phyloP scores from a whole-genome alignment of 1,140 invertebrate genomes.

The Drusus annulatus region DNA sequence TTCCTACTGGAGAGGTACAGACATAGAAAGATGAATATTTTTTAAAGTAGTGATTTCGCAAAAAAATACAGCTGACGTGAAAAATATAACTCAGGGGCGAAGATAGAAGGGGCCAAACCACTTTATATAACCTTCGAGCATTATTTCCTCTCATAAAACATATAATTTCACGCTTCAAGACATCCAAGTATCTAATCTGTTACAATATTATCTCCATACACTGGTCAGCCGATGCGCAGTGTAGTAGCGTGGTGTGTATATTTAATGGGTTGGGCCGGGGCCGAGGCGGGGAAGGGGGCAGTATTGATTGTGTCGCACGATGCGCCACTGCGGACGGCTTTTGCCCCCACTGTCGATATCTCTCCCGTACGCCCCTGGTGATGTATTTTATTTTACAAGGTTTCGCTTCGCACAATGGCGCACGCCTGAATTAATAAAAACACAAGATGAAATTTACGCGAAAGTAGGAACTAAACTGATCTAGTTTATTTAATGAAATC shows the following conservation, averaged over 20 bases:
- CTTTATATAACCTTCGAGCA: no score
- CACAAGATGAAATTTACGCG: background rate
- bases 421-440: constrained; percentile 6
- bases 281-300: background rate
- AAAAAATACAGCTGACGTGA: no score
- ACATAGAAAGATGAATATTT: no score
- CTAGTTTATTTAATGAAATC: no score
- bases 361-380: constrained; percentile 24
- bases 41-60: no score
- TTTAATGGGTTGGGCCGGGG: constrained; percentile 38
- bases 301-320: constrained; percentile 57
- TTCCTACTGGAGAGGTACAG: no score
- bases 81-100: no score
- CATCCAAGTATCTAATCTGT: no score
- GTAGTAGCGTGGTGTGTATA: constrained; percentile 24
- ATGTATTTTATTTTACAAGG: constrained; percentile 11
- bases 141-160: no score
- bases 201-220: background rate
- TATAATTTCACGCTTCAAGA: no score
- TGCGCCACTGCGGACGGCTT: constrained; percentile 53
- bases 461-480: no score
- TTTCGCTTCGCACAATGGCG: constrained; percentile 9
- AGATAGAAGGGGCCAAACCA: no score
- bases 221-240: constrained; percentile 22
- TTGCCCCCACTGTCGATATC: constrained; percentile 21